Conservation (phyloP, 1,140 invertebrate species). For the Hylyphantes graminicola region DNA sequence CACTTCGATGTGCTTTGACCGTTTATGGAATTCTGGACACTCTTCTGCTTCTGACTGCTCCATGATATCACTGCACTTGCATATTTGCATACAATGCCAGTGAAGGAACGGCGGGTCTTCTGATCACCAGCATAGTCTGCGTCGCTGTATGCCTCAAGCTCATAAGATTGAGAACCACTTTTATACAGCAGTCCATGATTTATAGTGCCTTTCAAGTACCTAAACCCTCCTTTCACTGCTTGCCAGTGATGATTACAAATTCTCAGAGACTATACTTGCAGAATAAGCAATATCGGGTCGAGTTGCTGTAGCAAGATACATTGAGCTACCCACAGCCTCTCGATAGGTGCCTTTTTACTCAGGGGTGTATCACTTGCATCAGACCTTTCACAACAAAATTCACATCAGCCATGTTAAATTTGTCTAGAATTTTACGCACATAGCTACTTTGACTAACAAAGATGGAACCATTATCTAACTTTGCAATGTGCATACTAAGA, state of each 20-base stretch:
- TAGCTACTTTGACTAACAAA: too few relatives aligned
- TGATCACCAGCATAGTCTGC: too few relatives aligned
- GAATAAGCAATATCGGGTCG: too few relatives aligned
- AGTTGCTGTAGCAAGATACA: too few relatives aligned
- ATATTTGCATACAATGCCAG: not conserved
- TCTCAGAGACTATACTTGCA: too few relatives aligned
- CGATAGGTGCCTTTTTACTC: conserved; percentile 31
- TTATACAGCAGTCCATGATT: conserved; percentile 46
- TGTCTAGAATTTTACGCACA: conserved; percentile 30
- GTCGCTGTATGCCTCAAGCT: too few relatives aligned
- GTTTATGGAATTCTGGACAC: conserved; percentile 51
- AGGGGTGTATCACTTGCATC: not conserved
- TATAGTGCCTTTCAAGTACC: conserved; percentile 68
- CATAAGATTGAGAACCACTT: too few relatives aligned
- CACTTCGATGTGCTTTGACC: conserved; percentile 44
- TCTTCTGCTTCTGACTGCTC: conserved; percentile 15
- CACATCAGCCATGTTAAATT: conserved; percentile 55
- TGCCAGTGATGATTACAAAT: conserved; percentile 62
- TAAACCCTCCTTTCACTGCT: conserved; percentile 67
- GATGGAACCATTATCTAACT: too few relatives aligned
- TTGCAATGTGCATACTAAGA: too few relatives aligned
- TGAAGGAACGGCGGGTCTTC: too few relatives aligned
- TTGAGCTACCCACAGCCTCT: too few relatives aligned
- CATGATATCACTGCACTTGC: conserved; percentile 22
- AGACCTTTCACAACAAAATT: conserved; percentile 40